These are phyloP conservation scores for Corythornis cristatus DNA, from an alignment of 2,113 vertebrate genomes.

Conservation along the genomic window DNA sequence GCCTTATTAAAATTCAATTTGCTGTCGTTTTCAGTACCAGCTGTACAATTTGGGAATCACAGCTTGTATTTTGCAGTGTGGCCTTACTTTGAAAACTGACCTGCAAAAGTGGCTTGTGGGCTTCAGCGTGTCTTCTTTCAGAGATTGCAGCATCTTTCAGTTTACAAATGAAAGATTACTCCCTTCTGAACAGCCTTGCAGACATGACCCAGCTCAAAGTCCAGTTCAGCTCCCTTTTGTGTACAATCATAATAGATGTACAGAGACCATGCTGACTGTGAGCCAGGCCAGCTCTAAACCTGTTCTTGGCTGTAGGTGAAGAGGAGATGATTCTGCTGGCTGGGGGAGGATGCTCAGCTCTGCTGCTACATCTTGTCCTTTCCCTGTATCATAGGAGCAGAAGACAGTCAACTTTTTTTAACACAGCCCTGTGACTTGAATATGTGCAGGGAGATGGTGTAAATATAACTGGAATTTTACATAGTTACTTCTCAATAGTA, in stretches of 20 bases:
- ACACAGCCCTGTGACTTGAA: not conserved
- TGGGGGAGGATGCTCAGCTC: not conserved
- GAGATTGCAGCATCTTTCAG: not conserved
- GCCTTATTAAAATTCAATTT: constrained; percentile 21
- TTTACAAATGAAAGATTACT: not conserved
- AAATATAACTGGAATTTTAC: not conserved
- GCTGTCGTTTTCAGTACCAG: not conserved
- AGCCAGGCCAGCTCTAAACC: not conserved
- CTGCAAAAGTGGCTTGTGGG: not conserved
- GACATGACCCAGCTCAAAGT: not conserved
- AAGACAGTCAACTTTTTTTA: not conserved
- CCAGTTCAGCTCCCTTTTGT: not conserved
- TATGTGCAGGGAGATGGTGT: not conserved
- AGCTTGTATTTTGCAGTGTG: not conserved
- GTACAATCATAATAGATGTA: not conserved
- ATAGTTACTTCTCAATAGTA: not conserved
- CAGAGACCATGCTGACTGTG: rapidly evolving
- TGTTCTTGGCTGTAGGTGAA: not conserved
- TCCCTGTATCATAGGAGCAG: not conserved
- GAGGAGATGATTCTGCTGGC: not conserved
- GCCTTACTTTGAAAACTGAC: not conserved
- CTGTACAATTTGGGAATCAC: not conserved
- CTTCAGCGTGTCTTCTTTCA: not conserved
- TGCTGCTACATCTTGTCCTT: not conserved
- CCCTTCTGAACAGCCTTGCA: not conserved